A percentile compares a stretch with the other conserved stretches of the same genome.
Evolutionary conservation across 2,113 vertebrate species (phyloP).

Genomic region (Willisornis vidua): DNA sequence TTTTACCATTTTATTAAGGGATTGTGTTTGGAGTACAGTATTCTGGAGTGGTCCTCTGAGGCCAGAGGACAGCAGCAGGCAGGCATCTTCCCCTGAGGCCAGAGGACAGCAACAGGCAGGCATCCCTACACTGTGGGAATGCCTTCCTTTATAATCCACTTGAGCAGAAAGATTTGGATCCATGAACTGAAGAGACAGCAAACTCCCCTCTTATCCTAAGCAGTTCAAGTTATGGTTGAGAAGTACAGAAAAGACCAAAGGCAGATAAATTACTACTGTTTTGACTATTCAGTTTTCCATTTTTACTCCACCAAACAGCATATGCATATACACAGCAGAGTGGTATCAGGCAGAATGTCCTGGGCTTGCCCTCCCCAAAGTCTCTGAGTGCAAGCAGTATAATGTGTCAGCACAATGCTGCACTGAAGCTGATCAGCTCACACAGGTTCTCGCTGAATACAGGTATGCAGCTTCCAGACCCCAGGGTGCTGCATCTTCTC

Average conservation of each 20-base stretch:
- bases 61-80: not conserved
- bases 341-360: not conserved
- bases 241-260: not conserved
- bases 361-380: not conserved
- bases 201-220: not conserved
- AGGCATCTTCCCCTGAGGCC: not conserved
- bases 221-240: not conserved
- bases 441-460: not conserved
- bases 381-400: not conserved
- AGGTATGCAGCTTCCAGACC: not conserved
- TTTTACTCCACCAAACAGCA: not conserved
- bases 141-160: not conserved
- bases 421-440: not conserved
- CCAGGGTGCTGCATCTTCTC: not conserved
- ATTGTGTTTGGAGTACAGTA: not conserved
- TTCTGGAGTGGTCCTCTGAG: not conserved
- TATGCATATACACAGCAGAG: not conserved
- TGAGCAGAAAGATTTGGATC: not conserved
- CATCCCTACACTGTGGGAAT: not conserved
- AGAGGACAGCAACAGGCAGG: not conserved
- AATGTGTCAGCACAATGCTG: not conserved
- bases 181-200: not conserved
- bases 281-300: not conserved
- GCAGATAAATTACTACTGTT: not conserved
- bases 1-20: constrained; percentile 46